A percentile compares a stretch with the other conserved stretches of the same genome.
Evolutionary conservation across 2,797 vertebrate species (phyloP).

Genomic region (Lophura swinhoii): DNA sequence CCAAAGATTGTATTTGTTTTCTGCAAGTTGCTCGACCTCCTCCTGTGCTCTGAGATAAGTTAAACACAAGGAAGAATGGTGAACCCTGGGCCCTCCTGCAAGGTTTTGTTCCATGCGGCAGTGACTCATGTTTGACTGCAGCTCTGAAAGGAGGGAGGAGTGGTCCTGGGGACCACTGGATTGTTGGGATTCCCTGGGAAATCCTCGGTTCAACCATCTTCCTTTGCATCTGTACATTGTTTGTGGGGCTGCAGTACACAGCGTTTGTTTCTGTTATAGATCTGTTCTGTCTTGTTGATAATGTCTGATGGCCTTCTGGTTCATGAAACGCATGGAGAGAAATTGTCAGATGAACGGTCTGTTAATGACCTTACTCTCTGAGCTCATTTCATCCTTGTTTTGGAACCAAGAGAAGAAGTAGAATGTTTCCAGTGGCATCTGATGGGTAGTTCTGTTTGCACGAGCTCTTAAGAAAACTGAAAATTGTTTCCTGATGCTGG

Average conservation of each 20-base stretch:
- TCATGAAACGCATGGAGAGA: rapidly evolving
- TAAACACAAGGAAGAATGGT: neutral
- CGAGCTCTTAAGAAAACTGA: neutral
- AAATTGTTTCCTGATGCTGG: neutral
- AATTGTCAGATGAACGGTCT: neutral
- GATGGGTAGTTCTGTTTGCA: neutral
- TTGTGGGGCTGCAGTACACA: neutral
- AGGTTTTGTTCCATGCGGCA: neutral
- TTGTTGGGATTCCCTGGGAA: neutral
- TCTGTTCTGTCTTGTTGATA: neutral
- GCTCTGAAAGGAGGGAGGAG: neutral
- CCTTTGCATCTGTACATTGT: rapidly evolving
- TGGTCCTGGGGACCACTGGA: neutral
- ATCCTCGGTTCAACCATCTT: neutral
- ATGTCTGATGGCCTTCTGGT: neutral
- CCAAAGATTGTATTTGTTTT: slow-evolving; percentile 4
- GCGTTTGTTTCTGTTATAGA: neutral
- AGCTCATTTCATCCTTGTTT: neutral
- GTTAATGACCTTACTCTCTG: neutral
- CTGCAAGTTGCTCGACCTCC: neutral
- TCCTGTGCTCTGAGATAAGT: neutral
- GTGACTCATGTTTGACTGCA: neutral
- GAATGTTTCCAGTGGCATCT: neutral
- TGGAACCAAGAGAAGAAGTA: neutral
- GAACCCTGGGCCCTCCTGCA: neutral